Evolutionary conservation across 2,113 vertebrate genomes (phyloP).

Genomic region (Rhinolophus sinicus): DNA sequence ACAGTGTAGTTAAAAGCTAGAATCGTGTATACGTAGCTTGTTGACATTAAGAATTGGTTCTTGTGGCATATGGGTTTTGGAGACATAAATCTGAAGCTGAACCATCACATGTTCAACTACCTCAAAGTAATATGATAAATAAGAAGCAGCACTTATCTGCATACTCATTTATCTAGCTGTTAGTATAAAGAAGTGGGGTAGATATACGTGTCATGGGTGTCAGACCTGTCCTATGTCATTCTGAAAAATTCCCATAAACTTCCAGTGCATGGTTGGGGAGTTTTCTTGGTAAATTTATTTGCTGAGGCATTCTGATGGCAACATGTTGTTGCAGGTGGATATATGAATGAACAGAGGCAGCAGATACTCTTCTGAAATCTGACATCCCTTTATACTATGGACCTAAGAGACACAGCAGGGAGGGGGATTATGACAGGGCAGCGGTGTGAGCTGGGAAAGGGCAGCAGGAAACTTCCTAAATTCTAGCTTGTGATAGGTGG

Average conservation of each 20-base stretch:
- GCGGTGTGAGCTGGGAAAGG: not conserved
- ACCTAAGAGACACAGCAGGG: not conserved
- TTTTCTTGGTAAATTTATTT: not conserved
- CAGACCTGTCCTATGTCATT: not conserved
- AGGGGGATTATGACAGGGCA: no score
- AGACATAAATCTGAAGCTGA: not conserved
- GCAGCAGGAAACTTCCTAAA: not conserved
- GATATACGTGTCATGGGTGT: not conserved
- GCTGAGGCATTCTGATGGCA: not conserved
- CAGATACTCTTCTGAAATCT: not conserved
- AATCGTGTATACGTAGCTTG: not conserved
- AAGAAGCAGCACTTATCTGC: not conserved
- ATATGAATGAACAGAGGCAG: not conserved
- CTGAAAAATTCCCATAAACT: conserved; percentile 11
- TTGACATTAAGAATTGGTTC: conserved; percentile 3
- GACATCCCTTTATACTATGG: rapidly evolving
- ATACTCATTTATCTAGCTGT: not conserved
- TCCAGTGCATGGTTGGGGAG: not conserved
- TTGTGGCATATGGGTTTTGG: not conserved
- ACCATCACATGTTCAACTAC: not conserved
- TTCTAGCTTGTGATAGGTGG: not conserved
- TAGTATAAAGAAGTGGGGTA: not conserved
- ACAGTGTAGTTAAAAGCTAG: not conserved
- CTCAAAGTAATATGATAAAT: not conserved
- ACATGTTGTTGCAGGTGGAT: not conserved